phyloP scores from a whole-genome alignment of 2,797 vertebrate genomes.

The Sarcophilus harrisii region DNA sequence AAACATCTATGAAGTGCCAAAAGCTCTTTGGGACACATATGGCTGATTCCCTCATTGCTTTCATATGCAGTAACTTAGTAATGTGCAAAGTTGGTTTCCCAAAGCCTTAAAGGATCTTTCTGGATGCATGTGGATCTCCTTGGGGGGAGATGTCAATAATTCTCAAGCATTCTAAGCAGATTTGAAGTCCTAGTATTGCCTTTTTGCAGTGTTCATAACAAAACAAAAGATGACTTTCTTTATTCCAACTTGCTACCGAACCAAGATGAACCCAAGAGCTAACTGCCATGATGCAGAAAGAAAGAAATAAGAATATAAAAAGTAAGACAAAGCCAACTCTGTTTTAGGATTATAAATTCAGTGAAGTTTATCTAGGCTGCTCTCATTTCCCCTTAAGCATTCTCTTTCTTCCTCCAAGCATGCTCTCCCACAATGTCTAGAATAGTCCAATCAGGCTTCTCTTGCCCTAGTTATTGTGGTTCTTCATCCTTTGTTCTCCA shows the following conservation, averaged over 20 bases:
- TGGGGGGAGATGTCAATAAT: background rate
- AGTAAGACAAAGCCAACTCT: background rate
- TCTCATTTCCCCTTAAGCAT: background rate
- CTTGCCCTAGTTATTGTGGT: background rate
- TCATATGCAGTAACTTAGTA: slow-evolving; percentile 22
- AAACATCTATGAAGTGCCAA: slow-evolving; percentile 16
- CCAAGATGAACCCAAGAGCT: background rate
- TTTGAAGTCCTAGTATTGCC: background rate
- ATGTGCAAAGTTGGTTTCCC: background rate
- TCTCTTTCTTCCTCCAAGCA: background rate
- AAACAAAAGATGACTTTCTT: background rate
- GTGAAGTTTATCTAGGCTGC: background rate
- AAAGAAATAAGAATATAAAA: background rate
- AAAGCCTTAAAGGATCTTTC: background rate
- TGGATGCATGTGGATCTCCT: background rate
- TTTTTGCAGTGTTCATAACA: background rate
- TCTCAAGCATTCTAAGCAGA: background rate
- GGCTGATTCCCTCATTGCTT: slow-evolving; percentile 23
- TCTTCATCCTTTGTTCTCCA: background rate
- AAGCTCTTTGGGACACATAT: background rate
- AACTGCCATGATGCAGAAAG: background rate
- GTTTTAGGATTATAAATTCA: background rate
- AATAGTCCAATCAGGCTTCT: background rate
- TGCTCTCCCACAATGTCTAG: background rate
- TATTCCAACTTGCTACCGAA: background rate